Percentiles rank a stretch among this genome's conserved stretches.
Evolutionary conservation across 2,113 vertebrate species (phyloP).

Genomic region (Labeo catla): DNA sequence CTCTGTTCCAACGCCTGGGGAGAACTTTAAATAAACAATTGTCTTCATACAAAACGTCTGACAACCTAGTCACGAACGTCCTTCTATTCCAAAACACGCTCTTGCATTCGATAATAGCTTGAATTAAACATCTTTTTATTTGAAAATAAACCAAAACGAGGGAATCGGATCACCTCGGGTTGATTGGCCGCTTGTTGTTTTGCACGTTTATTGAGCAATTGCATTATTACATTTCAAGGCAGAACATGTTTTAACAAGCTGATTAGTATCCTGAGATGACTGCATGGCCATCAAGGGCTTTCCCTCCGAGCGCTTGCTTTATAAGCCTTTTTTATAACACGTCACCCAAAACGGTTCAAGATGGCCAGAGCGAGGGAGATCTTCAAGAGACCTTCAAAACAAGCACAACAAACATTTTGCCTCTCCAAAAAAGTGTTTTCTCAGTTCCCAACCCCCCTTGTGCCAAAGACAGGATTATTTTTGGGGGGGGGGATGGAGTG

Average conservation of each 20-base stretch:
- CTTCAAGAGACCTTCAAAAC: constrained; percentile 9
- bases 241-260: constrained; percentile 67
- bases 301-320: constrained; percentile 65
- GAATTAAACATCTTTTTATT: constrained; percentile 48
- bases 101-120: constrained; percentile 41
- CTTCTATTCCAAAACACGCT: constrained; percentile 51
- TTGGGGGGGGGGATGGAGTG: constrained; percentile 39
- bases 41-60: constrained; percentile 54
- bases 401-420: constrained; percentile 29
- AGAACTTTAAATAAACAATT: constrained; percentile 65
- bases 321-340: constrained; percentile 45
- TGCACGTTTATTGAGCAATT: constrained; percentile 69
- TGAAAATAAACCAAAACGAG: constrained; percentile 63
- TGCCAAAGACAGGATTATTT: constrained; percentile 63
- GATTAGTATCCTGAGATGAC: constrained; percentile 67
- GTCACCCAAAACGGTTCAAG: constrained; percentile 57
- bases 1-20: constrained; percentile 58
- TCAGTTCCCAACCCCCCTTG: constrained; percentile 39
- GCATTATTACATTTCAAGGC: constrained; percentile 70
- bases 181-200: constrained; percentile 60
- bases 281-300: constrained; percentile 52
- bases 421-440: constrained; percentile 30
- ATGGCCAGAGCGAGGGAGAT: constrained; percentile 41
- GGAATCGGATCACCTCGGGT: constrained; percentile 59
- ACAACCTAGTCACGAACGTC: constrained; percentile 47